Conservation (phyloP, 2,888 invertebrate genomes). For the Amphipoea oculea region DNA sequence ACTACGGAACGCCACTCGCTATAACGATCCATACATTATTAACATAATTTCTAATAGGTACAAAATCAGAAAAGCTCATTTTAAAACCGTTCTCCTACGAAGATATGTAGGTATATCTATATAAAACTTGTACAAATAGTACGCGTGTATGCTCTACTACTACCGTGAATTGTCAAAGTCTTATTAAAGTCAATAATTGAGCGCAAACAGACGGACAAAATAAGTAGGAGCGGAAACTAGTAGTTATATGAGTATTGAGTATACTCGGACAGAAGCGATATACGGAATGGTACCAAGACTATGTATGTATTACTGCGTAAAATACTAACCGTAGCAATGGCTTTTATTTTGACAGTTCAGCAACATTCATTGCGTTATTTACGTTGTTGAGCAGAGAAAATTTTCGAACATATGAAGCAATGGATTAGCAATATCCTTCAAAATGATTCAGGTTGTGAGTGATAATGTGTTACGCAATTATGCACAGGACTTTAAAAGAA, state of each 20-base stretch:
- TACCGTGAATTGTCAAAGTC: constrained; percentile 79
- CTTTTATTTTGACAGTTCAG: background rate
- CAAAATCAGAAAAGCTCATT: constrained; percentile 7
- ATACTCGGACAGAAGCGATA: constrained; percentile 55
- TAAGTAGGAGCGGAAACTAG: constrained; percentile 81
- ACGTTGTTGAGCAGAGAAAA: background rate
- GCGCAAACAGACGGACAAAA: constrained; percentile 80
- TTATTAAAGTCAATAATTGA: constrained; percentile 85
- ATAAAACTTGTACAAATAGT: constrained; percentile 56
- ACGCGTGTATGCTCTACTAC: constrained; percentile 64
- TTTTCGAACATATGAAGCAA: background rate
- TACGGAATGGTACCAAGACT: background rate
- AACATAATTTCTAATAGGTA: background rate
- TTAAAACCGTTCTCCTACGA: background rate
- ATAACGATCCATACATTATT: background rate
- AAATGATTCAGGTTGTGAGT: too few species aligned
- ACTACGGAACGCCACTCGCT: background rate
- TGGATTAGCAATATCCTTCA: background rate
- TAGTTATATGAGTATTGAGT: constrained; percentile 72
- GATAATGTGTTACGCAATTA: too few species aligned
- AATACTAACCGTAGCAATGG: background rate
- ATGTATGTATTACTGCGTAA: background rate
- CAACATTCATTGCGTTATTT: background rate
- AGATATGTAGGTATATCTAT: constrained; percentile 19
- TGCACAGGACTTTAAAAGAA: background rate